phyloP scores from a whole-genome alignment of 2,797 vertebrate genomes.

The Gymnoscopelus braueri region DNA sequence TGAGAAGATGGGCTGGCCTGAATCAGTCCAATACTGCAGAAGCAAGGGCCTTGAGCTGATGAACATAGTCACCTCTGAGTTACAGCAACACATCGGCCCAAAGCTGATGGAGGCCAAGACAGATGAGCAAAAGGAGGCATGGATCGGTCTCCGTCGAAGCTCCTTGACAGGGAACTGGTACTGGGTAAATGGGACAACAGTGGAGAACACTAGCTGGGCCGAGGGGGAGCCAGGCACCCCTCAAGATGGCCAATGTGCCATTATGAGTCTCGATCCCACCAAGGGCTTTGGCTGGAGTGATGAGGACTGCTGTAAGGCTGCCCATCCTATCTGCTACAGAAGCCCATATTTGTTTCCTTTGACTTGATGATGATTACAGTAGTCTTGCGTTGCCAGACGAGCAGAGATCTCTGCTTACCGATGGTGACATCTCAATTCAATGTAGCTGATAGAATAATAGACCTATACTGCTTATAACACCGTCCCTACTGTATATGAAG shows the following conservation, averaged over 20 bases:
- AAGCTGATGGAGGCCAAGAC: neutral
- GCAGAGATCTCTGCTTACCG: neutral
- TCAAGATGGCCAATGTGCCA: conserved; percentile 60
- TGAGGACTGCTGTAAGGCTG: conserved; percentile 59
- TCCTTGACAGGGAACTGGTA: conserved; percentile 68
- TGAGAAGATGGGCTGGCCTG: conserved; percentile 46
- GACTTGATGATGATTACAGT: neutral
- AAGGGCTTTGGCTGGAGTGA: conserved; percentile 58
- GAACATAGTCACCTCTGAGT: conserved; percentile 12
- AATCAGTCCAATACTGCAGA: conserved; percentile 56
- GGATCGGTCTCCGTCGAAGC: conserved; percentile 76
- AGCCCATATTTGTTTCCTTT: neutral
- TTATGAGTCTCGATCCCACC: conserved; percentile 22
- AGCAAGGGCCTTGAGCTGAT: conserved; percentile 3
- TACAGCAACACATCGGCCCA: neutral
- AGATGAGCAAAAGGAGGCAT: conserved; percentile 13
- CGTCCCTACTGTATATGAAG: too few species aligned
- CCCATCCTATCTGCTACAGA: conserved; percentile 64
- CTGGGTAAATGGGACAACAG: conserved; percentile 44
- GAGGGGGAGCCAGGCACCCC: conserved; percentile 34
- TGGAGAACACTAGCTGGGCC: conserved; percentile 59
- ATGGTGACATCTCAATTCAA: too few species aligned
- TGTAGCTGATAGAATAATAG: too few species aligned
- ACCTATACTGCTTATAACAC: too few species aligned
- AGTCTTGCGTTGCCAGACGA: neutral